phyloP scores from a whole-genome alignment of 2,888 invertebrate genomes.

The Loripinus fragilis region DNA sequence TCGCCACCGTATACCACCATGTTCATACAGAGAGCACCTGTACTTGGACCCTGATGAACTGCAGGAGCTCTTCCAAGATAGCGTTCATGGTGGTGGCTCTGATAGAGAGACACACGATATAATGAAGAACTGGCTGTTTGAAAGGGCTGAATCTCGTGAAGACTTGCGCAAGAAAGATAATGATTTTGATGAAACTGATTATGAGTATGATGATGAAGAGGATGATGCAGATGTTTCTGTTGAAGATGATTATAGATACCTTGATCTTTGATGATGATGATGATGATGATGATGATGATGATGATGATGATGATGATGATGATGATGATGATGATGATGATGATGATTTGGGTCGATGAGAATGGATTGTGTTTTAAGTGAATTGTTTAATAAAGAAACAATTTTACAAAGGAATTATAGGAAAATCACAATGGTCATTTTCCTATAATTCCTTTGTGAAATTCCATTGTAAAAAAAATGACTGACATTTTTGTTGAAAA shows the following conservation, averaged over 20 bases:
- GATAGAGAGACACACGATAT: not conserved
- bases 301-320: constrained; percentile 1
- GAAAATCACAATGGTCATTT: no score
- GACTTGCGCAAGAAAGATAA: not conserved
- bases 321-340: no score
- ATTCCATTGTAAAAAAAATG: no score
- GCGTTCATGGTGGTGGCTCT: not conserved
- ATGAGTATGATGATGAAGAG: not conserved
- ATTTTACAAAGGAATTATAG: no score
- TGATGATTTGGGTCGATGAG: no score
- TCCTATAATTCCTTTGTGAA: no score
- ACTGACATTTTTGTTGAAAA: not conserved
- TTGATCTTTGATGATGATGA: not conserved
- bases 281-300: not conserved
- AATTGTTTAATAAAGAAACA: no score
- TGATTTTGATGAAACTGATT: not conserved
- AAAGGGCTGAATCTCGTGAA: not conserved
- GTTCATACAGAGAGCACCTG: constrained; percentile 1
- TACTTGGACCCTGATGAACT: not conserved
- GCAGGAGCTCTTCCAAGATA: not conserved
- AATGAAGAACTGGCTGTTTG: constrained; percentile 1
- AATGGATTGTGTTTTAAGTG: no score
- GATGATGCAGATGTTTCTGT: not conserved
- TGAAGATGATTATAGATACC: no score
- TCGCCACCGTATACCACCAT: not conserved